These are phyloP conservation scores for Himantopus leucocephalus DNA, from an alignment of 2,113 vertebrate genomes.

Conservation along the genomic window DNA sequence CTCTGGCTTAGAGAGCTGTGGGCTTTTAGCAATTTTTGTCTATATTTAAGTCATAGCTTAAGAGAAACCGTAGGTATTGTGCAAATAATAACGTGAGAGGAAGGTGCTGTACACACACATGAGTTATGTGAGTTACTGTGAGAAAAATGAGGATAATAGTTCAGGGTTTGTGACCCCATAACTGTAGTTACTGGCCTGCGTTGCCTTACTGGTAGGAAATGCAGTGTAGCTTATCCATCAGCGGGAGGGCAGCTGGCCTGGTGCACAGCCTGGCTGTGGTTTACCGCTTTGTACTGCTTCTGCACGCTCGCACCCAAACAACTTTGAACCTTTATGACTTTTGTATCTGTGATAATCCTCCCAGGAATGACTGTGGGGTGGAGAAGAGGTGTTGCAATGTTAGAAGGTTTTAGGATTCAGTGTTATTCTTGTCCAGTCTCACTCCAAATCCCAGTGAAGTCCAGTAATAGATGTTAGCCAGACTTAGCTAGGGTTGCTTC, in stretches of 20 bases:
- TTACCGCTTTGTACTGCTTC: neutral
- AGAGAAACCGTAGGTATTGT: neutral
- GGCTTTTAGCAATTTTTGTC: neutral
- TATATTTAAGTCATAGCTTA: neutral
- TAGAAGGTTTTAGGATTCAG: neutral
- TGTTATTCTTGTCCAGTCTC: neutral
- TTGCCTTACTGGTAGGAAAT: neutral
- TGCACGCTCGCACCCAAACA: neutral
- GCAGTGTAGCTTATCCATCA: neutral
- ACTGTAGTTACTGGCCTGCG: neutral
- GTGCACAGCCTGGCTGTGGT: neutral
- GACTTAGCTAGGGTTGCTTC: neutral
- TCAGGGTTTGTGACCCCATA: neutral
- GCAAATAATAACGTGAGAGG: neutral
- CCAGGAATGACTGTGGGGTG: neutral
- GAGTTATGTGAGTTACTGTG: neutral
- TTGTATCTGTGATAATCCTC: neutral
- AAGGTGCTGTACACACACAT: neutral
- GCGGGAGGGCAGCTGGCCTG: neutral
- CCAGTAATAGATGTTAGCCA: neutral
- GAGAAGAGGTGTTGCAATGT: neutral
- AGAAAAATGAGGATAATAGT: neutral
- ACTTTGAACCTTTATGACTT: neutral
- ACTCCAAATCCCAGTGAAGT: neutral
- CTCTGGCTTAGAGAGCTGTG: neutral